Conservation (phyloP, 2,113 vertebrate genomes). For the Grammomys dolichurus region DNA sequence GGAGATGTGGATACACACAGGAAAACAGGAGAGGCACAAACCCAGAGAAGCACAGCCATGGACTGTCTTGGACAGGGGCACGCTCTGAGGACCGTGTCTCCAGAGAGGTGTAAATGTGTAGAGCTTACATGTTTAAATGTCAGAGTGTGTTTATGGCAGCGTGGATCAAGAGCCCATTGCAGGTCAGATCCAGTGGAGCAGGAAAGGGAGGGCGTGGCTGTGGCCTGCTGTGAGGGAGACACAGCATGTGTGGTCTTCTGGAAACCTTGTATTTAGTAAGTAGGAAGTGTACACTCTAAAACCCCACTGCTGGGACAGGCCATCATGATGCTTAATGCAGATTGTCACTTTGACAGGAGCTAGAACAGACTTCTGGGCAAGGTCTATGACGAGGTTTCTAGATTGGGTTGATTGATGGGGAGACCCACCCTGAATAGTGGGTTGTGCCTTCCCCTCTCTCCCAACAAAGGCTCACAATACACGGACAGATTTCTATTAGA, state of each 20-base stretch:
- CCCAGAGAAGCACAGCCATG: neutral
- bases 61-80: fast-evolving
- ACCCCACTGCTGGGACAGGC: neutral
- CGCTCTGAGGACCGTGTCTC: neutral
- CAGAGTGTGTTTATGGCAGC: neutral
- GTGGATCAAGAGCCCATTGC: neutral
- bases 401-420: neutral
- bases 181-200: neutral
- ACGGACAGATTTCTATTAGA: neutral
- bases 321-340: too few species aligned
- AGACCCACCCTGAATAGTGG: neutral
- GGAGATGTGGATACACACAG: neutral
- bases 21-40: neutral
- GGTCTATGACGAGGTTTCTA: neutral
- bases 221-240: neutral
- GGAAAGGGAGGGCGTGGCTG: neutral
- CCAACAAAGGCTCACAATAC: neutral
- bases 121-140: too few species aligned
- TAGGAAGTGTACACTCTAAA: neutral
- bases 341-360: neutral
- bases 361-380: neutral
- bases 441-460: too few species aligned
- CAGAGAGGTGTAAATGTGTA: neutral
- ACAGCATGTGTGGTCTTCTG: neutral
- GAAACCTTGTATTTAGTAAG: neutral